phyloP scores from a whole-genome alignment of 2,113 vertebrate species.

The Otolemur garnettii region DNA sequence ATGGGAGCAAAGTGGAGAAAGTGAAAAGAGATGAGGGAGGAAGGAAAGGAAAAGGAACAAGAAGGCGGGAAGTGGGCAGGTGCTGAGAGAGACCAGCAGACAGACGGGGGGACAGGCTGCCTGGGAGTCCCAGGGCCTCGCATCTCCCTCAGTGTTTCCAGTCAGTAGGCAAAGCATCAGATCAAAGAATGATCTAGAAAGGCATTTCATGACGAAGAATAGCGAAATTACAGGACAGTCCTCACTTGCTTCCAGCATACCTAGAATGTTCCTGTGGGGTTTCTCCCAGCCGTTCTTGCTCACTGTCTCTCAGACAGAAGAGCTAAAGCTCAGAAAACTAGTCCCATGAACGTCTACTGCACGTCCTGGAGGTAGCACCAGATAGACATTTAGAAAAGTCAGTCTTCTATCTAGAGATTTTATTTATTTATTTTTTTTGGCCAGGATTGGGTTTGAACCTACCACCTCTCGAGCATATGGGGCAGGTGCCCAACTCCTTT shows the following conservation, averaged over 20 bases:
- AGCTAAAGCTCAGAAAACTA: not conserved
- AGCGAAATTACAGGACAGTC: not conserved
- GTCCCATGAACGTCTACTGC: not conserved
- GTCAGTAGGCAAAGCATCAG: not conserved
- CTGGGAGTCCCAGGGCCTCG: not conserved
- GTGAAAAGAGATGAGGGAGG: not conserved
- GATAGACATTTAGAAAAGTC: not conserved
- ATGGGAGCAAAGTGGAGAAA: not conserved
- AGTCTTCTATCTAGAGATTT: not conserved
- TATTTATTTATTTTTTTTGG: not conserved
- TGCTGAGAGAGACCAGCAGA: not conserved
- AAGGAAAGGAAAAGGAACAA: not conserved
- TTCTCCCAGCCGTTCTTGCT: not conserved
- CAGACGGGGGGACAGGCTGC: not conserved
- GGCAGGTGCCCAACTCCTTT: too few relatives aligned
- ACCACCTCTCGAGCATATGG: too few relatives aligned
- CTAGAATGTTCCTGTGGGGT: not conserved
- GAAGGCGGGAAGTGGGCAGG: not conserved
- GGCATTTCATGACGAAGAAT: not conserved
- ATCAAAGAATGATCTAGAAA: not conserved
- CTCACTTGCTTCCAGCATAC: not conserved
- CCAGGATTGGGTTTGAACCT: too few relatives aligned
- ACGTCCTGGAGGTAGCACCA: not conserved
- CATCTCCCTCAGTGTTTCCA: not conserved
- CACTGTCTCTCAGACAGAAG: not conserved